A percentile compares a stretch with the other conserved stretches of the same genome.
Conservation (phyloP, 1,140 invertebrate species). For the Plutomurus gul region DNA sequence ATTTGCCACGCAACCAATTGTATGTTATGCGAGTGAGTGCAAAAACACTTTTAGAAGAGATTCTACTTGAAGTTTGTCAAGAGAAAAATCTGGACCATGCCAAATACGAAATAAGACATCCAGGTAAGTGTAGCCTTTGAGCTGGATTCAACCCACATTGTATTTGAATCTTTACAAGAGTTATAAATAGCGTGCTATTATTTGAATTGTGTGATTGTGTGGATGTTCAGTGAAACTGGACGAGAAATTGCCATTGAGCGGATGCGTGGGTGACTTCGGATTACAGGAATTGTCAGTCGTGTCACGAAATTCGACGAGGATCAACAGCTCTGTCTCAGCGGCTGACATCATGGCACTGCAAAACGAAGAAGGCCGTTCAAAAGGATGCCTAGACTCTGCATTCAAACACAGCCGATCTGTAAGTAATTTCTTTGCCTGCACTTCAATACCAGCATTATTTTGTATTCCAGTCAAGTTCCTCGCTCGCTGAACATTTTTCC, state of each 20-base stretch:
- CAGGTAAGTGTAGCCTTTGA: slow-evolving; percentile 63
- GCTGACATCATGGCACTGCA: slow-evolving; percentile 69
- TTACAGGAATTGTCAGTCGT: slow-evolving; percentile 70
- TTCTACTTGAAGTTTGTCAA: slow-evolving; percentile 74
- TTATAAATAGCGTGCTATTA: background rate
- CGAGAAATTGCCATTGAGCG: slow-evolving; percentile 63
- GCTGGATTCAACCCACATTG: no score
- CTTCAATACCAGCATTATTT: background rate
- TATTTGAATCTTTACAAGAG: no score
- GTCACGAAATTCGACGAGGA: slow-evolving; percentile 60
- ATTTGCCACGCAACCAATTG: slow-evolving; percentile 80
- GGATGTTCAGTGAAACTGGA: slow-evolving; percentile 65
- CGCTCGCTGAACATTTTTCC: background rate
- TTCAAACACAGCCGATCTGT: slow-evolving; percentile 57
- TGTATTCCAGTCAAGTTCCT: background rate
- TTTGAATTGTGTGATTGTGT: background rate
- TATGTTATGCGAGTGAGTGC: slow-evolving; percentile 75
- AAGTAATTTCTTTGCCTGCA: slow-evolving; percentile 49
- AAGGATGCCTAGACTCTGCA: slow-evolving; percentile 63
- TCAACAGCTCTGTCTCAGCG: slow-evolving; percentile 64
- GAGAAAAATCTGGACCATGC: slow-evolving; percentile 76
- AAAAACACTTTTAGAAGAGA: slow-evolving; percentile 68
- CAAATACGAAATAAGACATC: slow-evolving; percentile 79
- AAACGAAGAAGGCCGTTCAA: slow-evolving; percentile 62
- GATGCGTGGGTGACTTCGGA: slow-evolving; percentile 68